Evolutionary conservation across 2,888 invertebrate species (phyloP).

Genomic region (Ochlodes sylvanus): DNA sequence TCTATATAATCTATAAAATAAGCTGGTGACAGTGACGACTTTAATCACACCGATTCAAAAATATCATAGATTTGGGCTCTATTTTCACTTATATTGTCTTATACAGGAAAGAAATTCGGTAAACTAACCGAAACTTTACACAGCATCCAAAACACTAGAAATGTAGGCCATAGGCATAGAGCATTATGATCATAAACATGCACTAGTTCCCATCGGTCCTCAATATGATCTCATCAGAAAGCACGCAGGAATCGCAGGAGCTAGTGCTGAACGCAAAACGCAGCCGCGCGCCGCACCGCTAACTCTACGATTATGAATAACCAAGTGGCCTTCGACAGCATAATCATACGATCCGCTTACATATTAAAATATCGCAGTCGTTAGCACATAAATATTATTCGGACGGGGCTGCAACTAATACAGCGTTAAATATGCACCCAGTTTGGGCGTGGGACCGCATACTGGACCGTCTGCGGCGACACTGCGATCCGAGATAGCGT

Average conservation of each 20-base stretch:
- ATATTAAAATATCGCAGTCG: conserved; percentile 42
- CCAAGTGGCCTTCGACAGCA: conserved; percentile 32
- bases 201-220: no score
- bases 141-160: no score
- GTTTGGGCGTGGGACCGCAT: conserved; percentile 37
- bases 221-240: no score
- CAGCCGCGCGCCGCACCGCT: neutral
- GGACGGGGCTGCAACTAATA: conserved; percentile 28
- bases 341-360: conserved; percentile 41
- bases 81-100: no score
- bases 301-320: conserved; percentile 24
- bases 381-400: conserved; percentile 33
- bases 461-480: conserved; percentile 2
- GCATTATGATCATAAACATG: no score
- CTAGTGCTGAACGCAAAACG: neutral
- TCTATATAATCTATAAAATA: no score
- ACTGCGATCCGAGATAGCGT: conserved; percentile 26
- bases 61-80: no score
- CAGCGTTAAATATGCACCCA: conserved; percentile 33
- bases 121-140: no score
- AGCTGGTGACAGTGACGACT: no score
- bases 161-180: no score
- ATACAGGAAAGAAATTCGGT: no score
- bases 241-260: neutral
- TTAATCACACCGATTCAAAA: no score